Evolutionary conservation across 1,140 invertebrate species (phyloP).

Genomic region (Neotoxoptera formosana): DNA sequence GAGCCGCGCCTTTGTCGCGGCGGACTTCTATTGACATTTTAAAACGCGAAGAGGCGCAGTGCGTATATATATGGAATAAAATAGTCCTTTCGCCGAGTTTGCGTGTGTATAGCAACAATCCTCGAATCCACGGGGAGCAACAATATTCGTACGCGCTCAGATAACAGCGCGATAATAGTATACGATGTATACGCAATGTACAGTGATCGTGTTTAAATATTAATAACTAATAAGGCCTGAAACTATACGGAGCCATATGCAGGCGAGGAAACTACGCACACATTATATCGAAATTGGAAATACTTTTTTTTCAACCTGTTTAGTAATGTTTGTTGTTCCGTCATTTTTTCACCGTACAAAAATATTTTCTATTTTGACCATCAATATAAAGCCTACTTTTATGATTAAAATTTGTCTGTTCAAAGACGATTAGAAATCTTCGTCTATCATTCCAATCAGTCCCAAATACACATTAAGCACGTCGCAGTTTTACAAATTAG

Average conservation of each 20-base stretch:
- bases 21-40: constrained; percentile 2
- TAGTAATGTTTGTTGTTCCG: neutral
- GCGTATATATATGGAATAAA: neutral
- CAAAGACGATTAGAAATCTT: constrained; percentile 27
- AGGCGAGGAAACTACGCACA: neutral
- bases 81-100: neutral
- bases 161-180: neutral
- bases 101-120: neutral
- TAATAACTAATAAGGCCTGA: neutral
- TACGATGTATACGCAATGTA: neutral
- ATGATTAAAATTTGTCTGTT: neutral
- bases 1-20: constrained; percentile 14
- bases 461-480: neutral
- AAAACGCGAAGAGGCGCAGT: neutral
- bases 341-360: neutral
- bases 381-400: constrained; percentile 7
- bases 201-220: neutral
- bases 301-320: neutral
- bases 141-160: neutral
- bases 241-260: neutral
- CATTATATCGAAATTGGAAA: neutral
- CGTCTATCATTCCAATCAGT: neutral
- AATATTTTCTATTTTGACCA: neutral
- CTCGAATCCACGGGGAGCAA: neutral
- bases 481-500: constrained; percentile 29